These are phyloP conservation scores for Pristionchus japonicus DNA, from an alignment of 2,888 invertebrate genomes.

Conservation along the genomic window DNA sequence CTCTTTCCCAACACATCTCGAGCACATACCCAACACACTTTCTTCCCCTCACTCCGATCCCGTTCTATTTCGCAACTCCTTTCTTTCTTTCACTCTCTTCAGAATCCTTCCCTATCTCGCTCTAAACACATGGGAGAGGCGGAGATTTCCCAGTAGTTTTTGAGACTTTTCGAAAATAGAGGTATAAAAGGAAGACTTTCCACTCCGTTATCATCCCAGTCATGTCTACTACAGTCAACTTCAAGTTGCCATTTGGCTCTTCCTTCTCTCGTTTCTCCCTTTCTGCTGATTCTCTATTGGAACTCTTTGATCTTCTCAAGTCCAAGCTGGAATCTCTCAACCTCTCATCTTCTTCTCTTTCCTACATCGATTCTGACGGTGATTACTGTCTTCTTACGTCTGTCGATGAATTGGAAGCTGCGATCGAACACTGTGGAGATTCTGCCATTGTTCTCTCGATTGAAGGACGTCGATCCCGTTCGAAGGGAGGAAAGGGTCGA, in stretches of 20 bases:
- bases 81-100: constrained; percentile 9
- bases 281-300: not conserved
- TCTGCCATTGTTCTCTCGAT: not conserved
- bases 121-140: not conserved
- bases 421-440: constrained; percentile 3
- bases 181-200: not conserved
- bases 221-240: constrained; percentile 22
- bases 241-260: not conserved
- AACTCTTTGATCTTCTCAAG: constrained; percentile 7
- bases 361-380: constrained; percentile 6
- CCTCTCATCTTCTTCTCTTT: not conserved
- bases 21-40: constrained; percentile 23
- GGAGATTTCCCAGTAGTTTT: not conserved
- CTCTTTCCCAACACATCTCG: constrained; percentile 15
- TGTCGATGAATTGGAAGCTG: constrained; percentile 24
- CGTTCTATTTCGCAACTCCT: constrained; percentile 23
- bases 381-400: constrained; percentile 4
- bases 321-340: constrained; percentile 11
- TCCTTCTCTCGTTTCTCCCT: constrained; percentile 34
- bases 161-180: constrained; percentile 16
- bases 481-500: not conserved
- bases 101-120: constrained; percentile 1
- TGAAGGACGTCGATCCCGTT: not conserved
- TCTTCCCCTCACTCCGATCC: not conserved
- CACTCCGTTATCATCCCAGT: not conserved